Evolutionary conservation across 2,888 invertebrate species (phyloP).

Genomic region (Catocala fraxini): DNA sequence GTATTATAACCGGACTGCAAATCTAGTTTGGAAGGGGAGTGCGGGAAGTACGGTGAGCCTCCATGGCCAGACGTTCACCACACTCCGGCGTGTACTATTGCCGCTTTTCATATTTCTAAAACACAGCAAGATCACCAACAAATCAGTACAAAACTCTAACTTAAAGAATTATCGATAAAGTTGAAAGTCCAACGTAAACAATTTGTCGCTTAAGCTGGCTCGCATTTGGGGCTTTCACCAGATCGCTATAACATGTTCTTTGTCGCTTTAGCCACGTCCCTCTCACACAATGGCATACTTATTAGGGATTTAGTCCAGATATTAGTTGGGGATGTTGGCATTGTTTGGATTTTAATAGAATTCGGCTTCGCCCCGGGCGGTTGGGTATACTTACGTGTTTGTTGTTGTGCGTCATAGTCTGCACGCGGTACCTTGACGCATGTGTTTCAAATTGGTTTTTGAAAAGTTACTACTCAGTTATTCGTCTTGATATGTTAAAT

Average conservation of each 20-base stretch:
- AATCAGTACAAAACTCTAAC: constrained; percentile 43
- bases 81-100: constrained; percentile 81
- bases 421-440: constrained; percentile 59
- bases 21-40: constrained; percentile 85
- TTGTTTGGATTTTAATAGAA: constrained; percentile 87
- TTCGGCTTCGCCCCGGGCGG: constrained; percentile 81
- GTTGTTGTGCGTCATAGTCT: constrained; percentile 57
- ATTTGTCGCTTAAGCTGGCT: constrained; percentile 26
- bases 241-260: constrained; percentile 87
- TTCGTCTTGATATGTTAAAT: constrained; percentile 48
- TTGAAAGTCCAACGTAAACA: constrained; percentile 34
- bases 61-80: constrained; percentile 86
- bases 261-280: constrained; percentile 84
- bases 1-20: constrained; percentile 86
- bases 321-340: constrained; percentile 86
- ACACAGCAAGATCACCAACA: constrained; percentile 51
- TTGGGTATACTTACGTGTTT: constrained; percentile 67
- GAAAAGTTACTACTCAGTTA: constrained; percentile 49
- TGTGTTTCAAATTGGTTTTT: constrained; percentile 67
- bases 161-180: constrained; percentile 17
- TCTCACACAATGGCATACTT: constrained; percentile 88
- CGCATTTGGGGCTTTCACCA: constrained; percentile 50
- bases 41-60: constrained; percentile 87
- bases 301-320: constrained; percentile 88
- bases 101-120: constrained; percentile 54